phyloP scores from a whole-genome alignment of 2,113 vertebrate species.

The Alectura lathami region DNA sequence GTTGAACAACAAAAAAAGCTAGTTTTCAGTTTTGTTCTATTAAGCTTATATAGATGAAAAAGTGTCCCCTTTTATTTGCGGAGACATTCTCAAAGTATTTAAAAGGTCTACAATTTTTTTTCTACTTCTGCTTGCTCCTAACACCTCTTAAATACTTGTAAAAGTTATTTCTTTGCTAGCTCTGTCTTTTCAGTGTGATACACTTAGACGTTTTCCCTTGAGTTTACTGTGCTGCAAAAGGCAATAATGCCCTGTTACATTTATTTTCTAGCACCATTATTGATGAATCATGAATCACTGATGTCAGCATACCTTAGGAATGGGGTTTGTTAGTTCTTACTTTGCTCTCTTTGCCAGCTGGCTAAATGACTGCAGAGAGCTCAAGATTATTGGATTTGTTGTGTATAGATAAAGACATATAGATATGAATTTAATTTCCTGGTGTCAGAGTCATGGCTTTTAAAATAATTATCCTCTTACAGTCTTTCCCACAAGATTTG shows the following conservation, averaged over 20 bases:
- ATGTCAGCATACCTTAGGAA: conserved; percentile 63
- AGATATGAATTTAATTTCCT: conserved; percentile 74
- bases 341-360: conserved; percentile 63
- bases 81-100: background rate
- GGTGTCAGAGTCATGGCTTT: conserved; percentile 65
- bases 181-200: conserved; percentile 32
- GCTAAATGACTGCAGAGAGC: conserved; percentile 63
- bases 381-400: conserved; percentile 66
- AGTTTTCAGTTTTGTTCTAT: background rate
- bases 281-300: conserved; percentile 64
- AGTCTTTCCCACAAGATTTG: conserved; percentile 56
- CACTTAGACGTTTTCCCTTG: conserved; percentile 21
- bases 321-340: conserved; percentile 54
- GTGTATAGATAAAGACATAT: conserved; percentile 67
- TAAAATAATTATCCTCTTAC: conserved; percentile 68
- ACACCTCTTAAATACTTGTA: conserved; percentile 36
- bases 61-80: conserved; percentile 18
- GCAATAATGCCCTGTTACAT: conserved; percentile 55
- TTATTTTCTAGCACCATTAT: conserved; percentile 52
- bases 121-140: conserved; percentile 10
- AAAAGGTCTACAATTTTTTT: conserved; percentile 11
- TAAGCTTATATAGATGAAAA: background rate
- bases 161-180: conserved; percentile 30
- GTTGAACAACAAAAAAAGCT: background rate
- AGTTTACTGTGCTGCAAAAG: conserved; percentile 35